Base-by-base conservation (phyloP, 2,888 invertebrate species). In the Ophion costatus region DNA sequence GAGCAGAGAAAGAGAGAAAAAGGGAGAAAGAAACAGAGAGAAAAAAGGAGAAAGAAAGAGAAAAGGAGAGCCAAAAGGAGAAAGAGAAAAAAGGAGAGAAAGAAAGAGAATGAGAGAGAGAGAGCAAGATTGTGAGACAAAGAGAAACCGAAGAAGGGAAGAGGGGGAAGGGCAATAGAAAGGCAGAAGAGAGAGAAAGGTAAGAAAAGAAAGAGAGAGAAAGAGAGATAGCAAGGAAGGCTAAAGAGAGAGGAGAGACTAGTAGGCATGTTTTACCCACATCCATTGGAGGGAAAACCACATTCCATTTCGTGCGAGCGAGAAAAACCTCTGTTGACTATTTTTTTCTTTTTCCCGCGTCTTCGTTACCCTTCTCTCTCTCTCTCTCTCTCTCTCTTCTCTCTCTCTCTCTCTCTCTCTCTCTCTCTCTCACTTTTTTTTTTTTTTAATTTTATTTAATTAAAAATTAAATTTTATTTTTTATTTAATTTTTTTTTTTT, bases 291-390 rank as follows among this genome's bases (percentile, higher is more conserved):
- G 73, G 66, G 82, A 82, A 82, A 85, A 85, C 85, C 82, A 57
- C 85, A 85, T 85, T 85, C 85, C 85, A 24, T 61, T 61, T 66
- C 61, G 79, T 84, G 66, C 66, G 78, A 82, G 82, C 14, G 67
- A 84, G 75, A 71, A 64, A 71, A 73, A 87, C 86, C 88, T 38
- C 38, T 88, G 88, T 85, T 86, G 82, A 66, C 66, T 76, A 57
- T 74, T 77, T 73, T 76, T 57, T 76, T 67, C 14, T 79, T 69
- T 67, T 70, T 74, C 61, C 63, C 69, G 75, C 73, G 20, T 64
- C 63, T 56, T 33, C 73, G 57, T 73, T 56, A 24, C 38, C 70
- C 38, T 9, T 63, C 7, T n/a, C 51, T 57, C 22, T 38, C 29
- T 45, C 67, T 59, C 38, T 24, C n/a, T 59, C 22, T 51, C n/a